A percentile compares a stretch with the other conserved stretches of the same genome.
Evolutionary conservation across 2,113 vertebrate genomes (phyloP).

Genomic region (Hippolais icterina): DNA sequence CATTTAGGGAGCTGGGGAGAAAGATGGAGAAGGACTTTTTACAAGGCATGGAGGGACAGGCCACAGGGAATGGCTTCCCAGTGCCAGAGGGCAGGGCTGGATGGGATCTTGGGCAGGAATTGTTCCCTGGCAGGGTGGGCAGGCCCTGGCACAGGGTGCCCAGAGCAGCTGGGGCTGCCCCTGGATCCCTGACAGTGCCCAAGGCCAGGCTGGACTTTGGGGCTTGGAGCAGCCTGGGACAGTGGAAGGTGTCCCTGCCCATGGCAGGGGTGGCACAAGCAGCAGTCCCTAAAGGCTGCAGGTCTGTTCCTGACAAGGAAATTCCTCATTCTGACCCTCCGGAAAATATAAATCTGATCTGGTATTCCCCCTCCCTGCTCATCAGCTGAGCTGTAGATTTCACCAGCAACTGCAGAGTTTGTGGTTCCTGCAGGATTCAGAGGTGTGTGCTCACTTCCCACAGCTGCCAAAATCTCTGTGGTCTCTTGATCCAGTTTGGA

Average conservation of each 20-base stretch:
- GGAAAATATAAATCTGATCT: not conserved
- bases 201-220: not conserved
- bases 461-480: not conserved
- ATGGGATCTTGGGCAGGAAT: not conserved
- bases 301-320: not conserved
- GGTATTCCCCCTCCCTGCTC: not conserved
- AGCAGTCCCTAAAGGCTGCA: not conserved
- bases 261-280: not conserved
- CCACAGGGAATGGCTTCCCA: not conserved
- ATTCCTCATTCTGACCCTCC: not conserved
- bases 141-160: not conserved
- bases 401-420: not conserved
- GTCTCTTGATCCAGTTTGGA: not conserved
- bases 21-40: not conserved
- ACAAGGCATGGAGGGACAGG: fast-evolving
- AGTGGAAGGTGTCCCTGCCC: not conserved
- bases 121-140: not conserved
- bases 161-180: not conserved
- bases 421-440: not conserved
- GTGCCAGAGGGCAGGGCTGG: fast-evolving
- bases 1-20: not conserved
- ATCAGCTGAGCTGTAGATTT: not conserved
- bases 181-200: not conserved
- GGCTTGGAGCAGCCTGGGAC: not conserved
- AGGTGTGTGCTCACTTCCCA: not conserved